Evolutionary conservation across 2,888 invertebrate species (phyloP), one percentile per base, ranked within the genome.

Genomic region (Sepiola atlantica): DNA sequence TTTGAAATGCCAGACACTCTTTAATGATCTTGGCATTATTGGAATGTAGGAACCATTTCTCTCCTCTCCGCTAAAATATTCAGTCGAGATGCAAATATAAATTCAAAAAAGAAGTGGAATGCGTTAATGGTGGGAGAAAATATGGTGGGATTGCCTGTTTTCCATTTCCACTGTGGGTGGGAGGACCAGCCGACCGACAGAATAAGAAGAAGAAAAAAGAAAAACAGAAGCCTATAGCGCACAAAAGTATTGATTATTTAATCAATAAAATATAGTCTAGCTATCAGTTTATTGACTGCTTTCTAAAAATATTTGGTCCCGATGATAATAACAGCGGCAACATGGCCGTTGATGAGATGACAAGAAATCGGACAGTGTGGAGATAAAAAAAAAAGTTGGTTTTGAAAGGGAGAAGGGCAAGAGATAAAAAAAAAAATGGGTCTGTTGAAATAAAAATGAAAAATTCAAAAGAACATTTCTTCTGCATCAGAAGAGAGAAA

Each of bases 301-400:
- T 77, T 77, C 77, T 77, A 77, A 77, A 77, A 77, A 77, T 77
- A 77, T 77, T 77, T 77, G 77, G 77, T 77, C 77, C n/a, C 32
- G 32, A 77, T 77, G 77, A 77, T 77, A 77, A 77, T n/a, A n/a
- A n/a, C n/a, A 77, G 77, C 77, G 16, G n/a, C 77, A 77, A 77
- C 77, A 77, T 77, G 77, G 77, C n/a, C 32, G n/a, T n/a, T 77
- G 77, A 77, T 77, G 77, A n/a, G 77, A 77, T 77, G 77, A 77
- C 77, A 77, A 77, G 77, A 77, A 77, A 77, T 32, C n/a, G 77
- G 77, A 77, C 77, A 77, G 77, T n/a, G 77, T 45, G 45, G 45
- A 45, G 45, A 45, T 45, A 45, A 45, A 45, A 45, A 77, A 77
- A 77, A 77, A 77, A 77, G 16, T 77, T n/a, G 32, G 77, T 45